Percentiles rank a stretch among this genome's conserved stretches.
Evolutionary conservation across 1,140 invertebrate species (phyloP).

Genomic region (Drosophila baimaii): DNA sequence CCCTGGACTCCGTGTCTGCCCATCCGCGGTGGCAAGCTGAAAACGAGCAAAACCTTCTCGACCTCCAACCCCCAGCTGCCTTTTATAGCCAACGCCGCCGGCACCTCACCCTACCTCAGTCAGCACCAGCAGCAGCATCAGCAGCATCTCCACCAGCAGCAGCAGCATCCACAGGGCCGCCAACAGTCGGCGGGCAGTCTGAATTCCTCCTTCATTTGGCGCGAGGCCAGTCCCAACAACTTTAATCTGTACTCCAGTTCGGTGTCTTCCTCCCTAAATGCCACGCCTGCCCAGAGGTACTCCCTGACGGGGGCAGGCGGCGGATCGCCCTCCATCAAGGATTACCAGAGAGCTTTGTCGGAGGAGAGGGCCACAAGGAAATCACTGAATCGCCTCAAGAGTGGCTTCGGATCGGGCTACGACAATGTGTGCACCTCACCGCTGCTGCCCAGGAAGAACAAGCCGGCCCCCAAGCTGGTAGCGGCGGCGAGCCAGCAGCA

Average conservation of each 20-base stretch:
- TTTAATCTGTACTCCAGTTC: slow-evolving; percentile 84
- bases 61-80: slow-evolving; percentile 84
- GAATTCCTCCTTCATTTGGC: slow-evolving; percentile 84
- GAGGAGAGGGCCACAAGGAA: slow-evolving; percentile 80
- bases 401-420: slow-evolving; percentile 81
- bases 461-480: slow-evolving; percentile 65
- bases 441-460: slow-evolving; percentile 78
- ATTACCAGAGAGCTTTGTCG: slow-evolving; percentile 78
- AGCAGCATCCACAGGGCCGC: slow-evolving; percentile 26
- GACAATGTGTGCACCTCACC: slow-evolving; percentile 83
- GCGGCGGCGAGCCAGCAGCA: slow-evolving; percentile 49
- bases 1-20: slow-evolving; percentile 84
- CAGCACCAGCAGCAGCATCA: slow-evolving; percentile 41
- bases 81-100: slow-evolving; percentile 65
- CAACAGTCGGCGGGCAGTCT: slow-evolving; percentile 77
- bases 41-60: slow-evolving; percentile 84
- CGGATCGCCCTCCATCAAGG: slow-evolving; percentile 50
- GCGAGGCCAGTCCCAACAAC: slow-evolving; percentile 84
- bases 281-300: slow-evolving; percentile 61
- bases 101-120: slow-evolving; percentile 41
- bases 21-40: slow-evolving; percentile 83
- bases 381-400: slow-evolving; percentile 78
- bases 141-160: slow-evolving; percentile 45
- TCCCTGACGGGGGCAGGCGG: slow-evolving; percentile 50
- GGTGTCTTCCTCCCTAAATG: slow-evolving; percentile 73